Evolutionary conservation across 2,797 vertebrate genomes (phyloP).

Genomic region (Columba guinea): DNA sequence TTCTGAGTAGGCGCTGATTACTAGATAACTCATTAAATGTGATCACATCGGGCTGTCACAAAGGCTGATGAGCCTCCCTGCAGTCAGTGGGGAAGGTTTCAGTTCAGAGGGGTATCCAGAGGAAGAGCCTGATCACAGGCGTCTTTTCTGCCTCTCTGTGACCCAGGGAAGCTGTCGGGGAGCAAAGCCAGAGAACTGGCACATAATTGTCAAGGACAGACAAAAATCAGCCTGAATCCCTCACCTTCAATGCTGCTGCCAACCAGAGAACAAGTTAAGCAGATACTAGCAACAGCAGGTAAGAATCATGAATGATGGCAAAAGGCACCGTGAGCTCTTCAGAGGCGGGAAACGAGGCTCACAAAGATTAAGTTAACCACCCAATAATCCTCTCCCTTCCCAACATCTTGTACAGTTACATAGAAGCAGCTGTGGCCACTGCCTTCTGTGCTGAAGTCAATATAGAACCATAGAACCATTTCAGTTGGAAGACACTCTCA

Average conservation of each 20-base stretch:
- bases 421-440: background rate
- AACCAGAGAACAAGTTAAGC: background rate
- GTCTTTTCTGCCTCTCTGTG: too few species aligned
- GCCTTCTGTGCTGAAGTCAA: background rate
- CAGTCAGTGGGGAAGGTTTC: background rate
- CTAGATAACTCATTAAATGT: background rate
- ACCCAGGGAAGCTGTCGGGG: background rate
- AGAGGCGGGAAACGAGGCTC: background rate
- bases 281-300: background rate
- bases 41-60: rapidly evolving
- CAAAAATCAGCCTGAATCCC: background rate
- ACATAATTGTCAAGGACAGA: background rate
- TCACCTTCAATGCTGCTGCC: background rate
- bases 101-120: background rate
- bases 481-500: too few species aligned
- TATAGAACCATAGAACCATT: too few species aligned
- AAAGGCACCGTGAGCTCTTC: background rate
- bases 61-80: background rate
- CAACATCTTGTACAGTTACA: background rate
- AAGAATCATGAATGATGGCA: background rate
- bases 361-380: background rate
- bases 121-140: background rate
- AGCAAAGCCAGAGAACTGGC: background rate
- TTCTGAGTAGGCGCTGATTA: background rate
- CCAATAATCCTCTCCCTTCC: background rate